These are phyloP conservation scores for Cosmopolites sordidus DNA, from an alignment of 2,888 invertebrate genomes.

Conservation along the genomic window DNA sequence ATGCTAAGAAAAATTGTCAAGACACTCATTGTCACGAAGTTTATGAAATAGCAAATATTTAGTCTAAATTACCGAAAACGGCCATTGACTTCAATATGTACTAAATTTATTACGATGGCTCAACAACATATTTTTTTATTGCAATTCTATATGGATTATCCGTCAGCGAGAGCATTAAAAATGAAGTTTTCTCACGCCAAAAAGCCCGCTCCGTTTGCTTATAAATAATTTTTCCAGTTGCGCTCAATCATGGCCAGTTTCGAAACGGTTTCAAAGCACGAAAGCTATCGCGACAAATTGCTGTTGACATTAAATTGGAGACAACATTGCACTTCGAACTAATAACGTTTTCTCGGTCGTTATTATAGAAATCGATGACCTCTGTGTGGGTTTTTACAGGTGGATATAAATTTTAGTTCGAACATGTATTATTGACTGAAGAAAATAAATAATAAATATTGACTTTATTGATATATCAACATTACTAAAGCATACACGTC, in stretches of 20 bases:
- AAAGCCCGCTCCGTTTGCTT: conserved; percentile 5
- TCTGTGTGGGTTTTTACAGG: too few relatives aligned
- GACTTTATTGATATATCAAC: too few relatives aligned
- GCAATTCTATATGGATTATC: not conserved
- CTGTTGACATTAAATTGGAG: conserved; percentile 22
- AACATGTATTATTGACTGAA: too few relatives aligned
- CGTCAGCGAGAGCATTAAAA: not conserved
- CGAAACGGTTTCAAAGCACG: conserved; percentile 19
- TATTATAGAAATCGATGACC: not conserved
- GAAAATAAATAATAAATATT: too few relatives aligned
- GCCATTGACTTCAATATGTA: too few relatives aligned
- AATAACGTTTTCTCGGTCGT: conserved; percentile 12
- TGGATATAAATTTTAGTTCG: too few relatives aligned
- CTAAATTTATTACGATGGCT: too few relatives aligned
- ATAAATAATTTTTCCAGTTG: conserved; percentile 17
- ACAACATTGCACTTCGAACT: conserved; percentile 16
- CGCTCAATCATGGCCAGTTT: conserved; percentile 14
- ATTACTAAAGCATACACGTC: too few relatives aligned
- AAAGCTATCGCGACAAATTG: conserved; percentile 23
- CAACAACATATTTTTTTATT: not conserved
- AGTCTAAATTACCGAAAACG: too few relatives aligned
- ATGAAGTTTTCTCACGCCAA: not conserved
- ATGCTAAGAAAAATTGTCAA: too few relatives aligned
- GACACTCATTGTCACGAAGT: too few relatives aligned
- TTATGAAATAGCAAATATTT: too few relatives aligned